A percentile compares a stretch with the other conserved stretches of the same genome.
phyloP scores from a whole-genome alignment of 1,140 invertebrate genomes.

The Drosophila ohnishii region DNA sequence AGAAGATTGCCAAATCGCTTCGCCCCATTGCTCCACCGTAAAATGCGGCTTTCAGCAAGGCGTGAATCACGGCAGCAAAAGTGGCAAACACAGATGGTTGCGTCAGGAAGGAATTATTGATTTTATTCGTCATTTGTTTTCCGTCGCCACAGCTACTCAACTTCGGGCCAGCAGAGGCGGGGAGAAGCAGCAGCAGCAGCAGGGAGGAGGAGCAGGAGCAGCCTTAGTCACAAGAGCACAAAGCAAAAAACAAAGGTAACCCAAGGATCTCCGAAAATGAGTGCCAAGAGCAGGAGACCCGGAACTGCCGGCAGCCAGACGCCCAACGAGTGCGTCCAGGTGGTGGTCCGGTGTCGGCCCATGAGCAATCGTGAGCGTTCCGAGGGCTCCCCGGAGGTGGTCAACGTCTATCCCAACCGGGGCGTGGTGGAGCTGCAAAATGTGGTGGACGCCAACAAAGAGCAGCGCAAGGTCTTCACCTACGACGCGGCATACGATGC shows the following conservation, averaged over 20 bases:
- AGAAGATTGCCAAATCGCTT: constrained; percentile 26
- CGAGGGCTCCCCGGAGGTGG: constrained; percentile 88
- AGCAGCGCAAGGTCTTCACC: constrained; percentile 90
- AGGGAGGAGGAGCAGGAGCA: constrained; percentile 20
- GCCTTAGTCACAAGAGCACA: constrained; percentile 66
- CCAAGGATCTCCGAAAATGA: constrained; percentile 49
- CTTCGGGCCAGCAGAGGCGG: constrained; percentile 11
- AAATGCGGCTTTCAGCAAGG: not conserved
- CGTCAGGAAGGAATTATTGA: constrained; percentile 65
- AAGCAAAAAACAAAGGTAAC: constrained; percentile 14
- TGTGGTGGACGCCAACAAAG: constrained; percentile 83
- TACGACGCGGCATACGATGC: constrained; percentile 97
- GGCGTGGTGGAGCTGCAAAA: constrained; percentile 88
- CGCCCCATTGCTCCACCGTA: constrained; percentile 9
- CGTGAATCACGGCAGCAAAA: not conserved
- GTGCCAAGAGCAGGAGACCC: constrained; percentile 69
- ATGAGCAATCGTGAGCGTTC: constrained; percentile 92
- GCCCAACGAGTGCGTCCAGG: constrained; percentile 85
- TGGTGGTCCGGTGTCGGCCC: constrained; percentile 95
- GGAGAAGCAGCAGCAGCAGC: not conserved
- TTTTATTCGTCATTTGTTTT: constrained; percentile 75
- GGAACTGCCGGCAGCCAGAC: constrained; percentile 64
- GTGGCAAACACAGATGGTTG: constrained; percentile 1
- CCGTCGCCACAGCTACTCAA: constrained; percentile 68
- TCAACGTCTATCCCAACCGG: constrained; percentile 86